phyloP scores from a whole-genome alignment of 2,888 invertebrate genomes.

The Melinaea menophilus region DNA sequence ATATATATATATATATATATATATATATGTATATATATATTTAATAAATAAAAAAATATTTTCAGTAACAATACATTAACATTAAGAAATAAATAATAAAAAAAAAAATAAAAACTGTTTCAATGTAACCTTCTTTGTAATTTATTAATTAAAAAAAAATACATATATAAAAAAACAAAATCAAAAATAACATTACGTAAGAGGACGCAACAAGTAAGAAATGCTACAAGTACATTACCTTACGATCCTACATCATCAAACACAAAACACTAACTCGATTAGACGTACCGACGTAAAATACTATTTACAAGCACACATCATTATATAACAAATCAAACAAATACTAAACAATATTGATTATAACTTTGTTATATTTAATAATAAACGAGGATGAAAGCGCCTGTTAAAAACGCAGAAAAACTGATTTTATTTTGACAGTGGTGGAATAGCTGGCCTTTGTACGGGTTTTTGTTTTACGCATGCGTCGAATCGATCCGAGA shows the following conservation, averaged over 20 bases:
- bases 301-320: conserved; percentile 23
- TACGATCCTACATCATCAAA: conserved; percentile 57
- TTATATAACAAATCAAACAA: conserved; percentile 13
- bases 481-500: conserved; percentile 64
- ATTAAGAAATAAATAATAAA: no score
- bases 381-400: conserved; percentile 22
- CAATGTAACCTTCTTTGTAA: no score
- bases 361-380: no score
- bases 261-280: conserved; percentile 43
- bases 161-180: neutral
- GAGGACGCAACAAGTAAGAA: conserved; percentile 70
- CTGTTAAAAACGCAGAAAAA: conserved; percentile 50
- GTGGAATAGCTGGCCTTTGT: conserved; percentile 62
- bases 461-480: conserved; percentile 56
- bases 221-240: conserved; percentile 53
- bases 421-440: conserved; percentile 67
- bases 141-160: neutral
- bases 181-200: conserved; percentile 64
- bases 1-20: no score
- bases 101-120: no score
- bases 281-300: conserved; percentile 41
- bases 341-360: no score
- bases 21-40: no score
- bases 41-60: no score
- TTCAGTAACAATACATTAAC: no score